Conservation (phyloP, 2,113 vertebrate genomes). For the Ictalurus punctatus region DNA sequence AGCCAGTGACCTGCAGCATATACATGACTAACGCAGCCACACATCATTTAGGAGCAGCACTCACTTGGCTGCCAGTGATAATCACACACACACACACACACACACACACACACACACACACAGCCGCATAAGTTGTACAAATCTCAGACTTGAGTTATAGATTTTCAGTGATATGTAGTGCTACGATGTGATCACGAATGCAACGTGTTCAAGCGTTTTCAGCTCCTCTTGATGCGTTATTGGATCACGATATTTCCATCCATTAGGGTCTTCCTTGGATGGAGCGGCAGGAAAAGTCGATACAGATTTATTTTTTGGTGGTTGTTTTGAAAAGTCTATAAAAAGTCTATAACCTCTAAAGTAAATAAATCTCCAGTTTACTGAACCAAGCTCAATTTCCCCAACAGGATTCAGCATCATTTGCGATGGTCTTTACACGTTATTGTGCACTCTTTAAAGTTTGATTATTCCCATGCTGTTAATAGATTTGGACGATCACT, state of each 20-base stretch:
- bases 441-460: background rate
- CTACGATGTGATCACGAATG: constrained; percentile 44
- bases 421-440: background rate
- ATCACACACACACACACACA: constrained; percentile 16
- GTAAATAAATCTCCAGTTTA: constrained; percentile 4
- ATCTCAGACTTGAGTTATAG: constrained; percentile 20
- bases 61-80: background rate
- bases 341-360: background rate
- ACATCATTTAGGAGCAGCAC: constrained; percentile 29
- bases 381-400: background rate
- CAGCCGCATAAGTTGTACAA: background rate
- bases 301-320: constrained; percentile 17
- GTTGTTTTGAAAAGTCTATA: constrained; percentile 11
- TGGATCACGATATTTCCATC: constrained; percentile 36
- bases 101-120: background rate
- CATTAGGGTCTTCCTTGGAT: constrained; percentile 35
- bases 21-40: constrained; percentile 16
- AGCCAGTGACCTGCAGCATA: background rate
- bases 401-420: background rate
- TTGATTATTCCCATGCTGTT: background rate
- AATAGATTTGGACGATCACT: background rate
- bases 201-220: constrained; percentile 18
- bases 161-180: constrained; percentile 46
- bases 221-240: constrained; percentile 25
- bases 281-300: constrained; percentile 14